phyloP scores from a whole-genome alignment of 2,797 vertebrate species.

The Notoglanidium macrostoma region DNA sequence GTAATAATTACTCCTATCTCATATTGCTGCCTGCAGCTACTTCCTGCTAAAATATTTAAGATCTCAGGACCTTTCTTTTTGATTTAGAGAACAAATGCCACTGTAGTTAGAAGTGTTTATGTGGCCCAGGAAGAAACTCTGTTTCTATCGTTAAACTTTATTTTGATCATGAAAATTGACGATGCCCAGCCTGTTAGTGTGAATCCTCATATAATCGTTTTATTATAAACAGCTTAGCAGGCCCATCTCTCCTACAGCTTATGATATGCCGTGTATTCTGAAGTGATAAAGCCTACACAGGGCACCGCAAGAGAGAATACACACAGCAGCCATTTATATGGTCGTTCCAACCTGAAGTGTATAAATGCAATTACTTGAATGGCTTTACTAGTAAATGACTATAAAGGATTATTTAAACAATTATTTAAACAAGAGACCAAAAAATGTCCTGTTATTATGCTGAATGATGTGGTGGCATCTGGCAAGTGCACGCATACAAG shows the following conservation, averaged over 20 bases:
- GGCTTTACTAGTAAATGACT: neutral
- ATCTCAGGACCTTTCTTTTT: conserved; percentile 24
- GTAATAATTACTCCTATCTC: conserved; percentile 27
- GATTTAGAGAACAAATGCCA: conserved; percentile 35
- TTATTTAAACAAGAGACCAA: neutral
- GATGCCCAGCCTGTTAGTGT: conserved; percentile 28
- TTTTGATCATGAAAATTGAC: conserved; percentile 48
- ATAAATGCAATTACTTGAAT: neutral
- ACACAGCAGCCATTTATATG: neutral
- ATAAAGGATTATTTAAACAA: neutral
- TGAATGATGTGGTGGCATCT: neutral
- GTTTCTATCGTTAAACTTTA: conserved; percentile 48
- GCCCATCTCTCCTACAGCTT: conserved; percentile 2
- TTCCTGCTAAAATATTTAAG: conserved; percentile 13
- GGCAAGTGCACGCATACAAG: neutral
- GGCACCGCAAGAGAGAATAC: neutral
- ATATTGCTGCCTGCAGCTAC: neutral
- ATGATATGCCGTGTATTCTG: conserved; percentile 23
- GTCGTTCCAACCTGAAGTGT: neutral
- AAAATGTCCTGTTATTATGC: neutral
- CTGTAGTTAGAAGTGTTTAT: conserved; percentile 28
- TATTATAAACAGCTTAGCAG: conserved; percentile 39
- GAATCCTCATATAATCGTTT: conserved; percentile 41
- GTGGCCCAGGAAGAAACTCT: conserved; percentile 10
- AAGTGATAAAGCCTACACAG: conserved; percentile 4